Conservation (phyloP, 1,140 invertebrate species). For the Sinella curviseta region DNA sequence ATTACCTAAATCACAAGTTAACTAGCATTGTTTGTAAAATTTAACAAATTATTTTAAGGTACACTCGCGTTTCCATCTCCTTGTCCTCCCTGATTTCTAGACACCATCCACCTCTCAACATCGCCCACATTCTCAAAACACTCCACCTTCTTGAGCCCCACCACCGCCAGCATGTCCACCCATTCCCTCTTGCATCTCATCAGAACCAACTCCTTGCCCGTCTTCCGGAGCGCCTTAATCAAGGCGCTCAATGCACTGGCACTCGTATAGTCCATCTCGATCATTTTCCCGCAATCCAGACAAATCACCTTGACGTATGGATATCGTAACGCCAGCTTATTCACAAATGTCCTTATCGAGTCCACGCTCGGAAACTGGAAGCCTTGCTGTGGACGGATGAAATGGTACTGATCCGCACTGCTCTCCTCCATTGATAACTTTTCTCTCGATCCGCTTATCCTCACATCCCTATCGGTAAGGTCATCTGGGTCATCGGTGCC, state of each 20-base stretch:
- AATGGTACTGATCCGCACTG: conserved; percentile 56
- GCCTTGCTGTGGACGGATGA: conserved; percentile 24
- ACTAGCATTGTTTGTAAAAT: too few species aligned
- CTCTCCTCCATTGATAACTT: too few species aligned
- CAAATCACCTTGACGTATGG: background rate
- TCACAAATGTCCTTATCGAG: conserved; percentile 15
- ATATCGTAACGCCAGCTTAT: background rate
- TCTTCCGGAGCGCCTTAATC: background rate
- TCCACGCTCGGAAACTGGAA: conserved; percentile 33
- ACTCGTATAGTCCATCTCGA: background rate
- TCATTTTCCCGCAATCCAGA: background rate
- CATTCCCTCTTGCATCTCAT: background rate
- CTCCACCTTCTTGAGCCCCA: background rate
- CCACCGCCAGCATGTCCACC: background rate
- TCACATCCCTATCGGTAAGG: conserved; percentile 60
- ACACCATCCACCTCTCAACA: background rate
- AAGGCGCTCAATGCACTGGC: background rate
- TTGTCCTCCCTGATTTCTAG: background rate
- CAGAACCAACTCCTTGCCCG: background rate
- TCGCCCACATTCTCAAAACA: background rate
- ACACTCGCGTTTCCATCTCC: too few species aligned
- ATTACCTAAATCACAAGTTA: too few species aligned
- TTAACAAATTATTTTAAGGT: too few species aligned
- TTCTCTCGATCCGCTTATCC: conserved; percentile 76
- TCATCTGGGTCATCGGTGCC: background rate